A percentile compares a stretch with the other conserved stretches of the same genome.
Evolutionary conservation across 1,140 invertebrate genomes (phyloP).

Genomic region (Euura lappo): DNA sequence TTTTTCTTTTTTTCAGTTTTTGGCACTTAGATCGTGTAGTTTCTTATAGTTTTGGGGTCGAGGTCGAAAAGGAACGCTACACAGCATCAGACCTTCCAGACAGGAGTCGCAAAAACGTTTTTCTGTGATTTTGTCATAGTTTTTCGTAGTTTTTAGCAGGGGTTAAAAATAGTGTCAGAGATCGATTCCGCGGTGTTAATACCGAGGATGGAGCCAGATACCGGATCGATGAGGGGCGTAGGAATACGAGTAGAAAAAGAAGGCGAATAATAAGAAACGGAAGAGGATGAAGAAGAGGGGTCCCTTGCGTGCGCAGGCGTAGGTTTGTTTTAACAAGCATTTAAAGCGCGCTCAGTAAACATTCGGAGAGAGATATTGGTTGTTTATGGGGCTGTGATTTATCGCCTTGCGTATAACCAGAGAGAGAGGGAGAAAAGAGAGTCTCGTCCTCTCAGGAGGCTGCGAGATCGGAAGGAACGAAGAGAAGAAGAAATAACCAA

Average conservation of each 20-base stretch:
- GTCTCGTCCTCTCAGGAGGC: background rate
- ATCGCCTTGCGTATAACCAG: slow-evolving; percentile 45
- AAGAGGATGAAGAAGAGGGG: background rate
- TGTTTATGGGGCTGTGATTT: slow-evolving; percentile 60
- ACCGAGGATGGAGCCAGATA: no score
- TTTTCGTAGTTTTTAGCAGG: no score
- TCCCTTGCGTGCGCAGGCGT: slow-evolving; percentile 36
- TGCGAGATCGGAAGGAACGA: background rate
- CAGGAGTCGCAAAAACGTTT: no score
- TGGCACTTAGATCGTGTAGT: background rate
- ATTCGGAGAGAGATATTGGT: slow-evolving; percentile 61
- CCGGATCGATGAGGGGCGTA: no score
- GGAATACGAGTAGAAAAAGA: background rate
- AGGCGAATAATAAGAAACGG: background rate
- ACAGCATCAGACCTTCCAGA: no score
- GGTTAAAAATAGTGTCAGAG: no score
- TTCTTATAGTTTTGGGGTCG: no score
- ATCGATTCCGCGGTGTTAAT: no score
- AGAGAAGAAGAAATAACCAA: background rate
- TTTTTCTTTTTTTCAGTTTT: background rate
- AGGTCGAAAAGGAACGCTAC: no score
- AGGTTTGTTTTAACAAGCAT: slow-evolving; percentile 64
- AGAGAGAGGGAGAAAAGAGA: slow-evolving; percentile 8
- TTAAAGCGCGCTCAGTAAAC: slow-evolving; percentile 63
- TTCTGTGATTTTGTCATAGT: no score